Evolutionary conservation across 2,888 invertebrate species (phyloP).

Genomic region (Pseudococcus jackbeardsleyi): DNA sequence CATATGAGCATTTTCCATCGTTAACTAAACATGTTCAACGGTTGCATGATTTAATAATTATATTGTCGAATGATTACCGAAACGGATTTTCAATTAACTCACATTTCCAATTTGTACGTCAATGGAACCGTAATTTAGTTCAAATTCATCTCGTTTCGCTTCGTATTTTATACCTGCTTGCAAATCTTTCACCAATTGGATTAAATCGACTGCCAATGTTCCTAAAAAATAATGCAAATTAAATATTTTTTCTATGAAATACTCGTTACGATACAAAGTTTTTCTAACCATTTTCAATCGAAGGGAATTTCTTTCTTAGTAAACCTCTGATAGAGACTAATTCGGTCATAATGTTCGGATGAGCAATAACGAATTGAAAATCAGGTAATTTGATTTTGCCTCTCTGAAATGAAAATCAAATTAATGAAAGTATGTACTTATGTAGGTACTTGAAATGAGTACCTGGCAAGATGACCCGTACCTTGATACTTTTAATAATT

Average conservation of each 20-base stretch:
- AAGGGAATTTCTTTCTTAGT: conserved; percentile 84
- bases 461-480: conserved; percentile 67
- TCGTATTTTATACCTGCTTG: conserved; percentile 80
- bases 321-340: conserved; percentile 82
- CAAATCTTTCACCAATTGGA: conserved; percentile 76
- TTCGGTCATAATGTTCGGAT: conserved; percentile 84
- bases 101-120: conserved; percentile 80
- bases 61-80: background rate
- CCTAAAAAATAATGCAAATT: conserved; percentile 70
- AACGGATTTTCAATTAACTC: conserved; percentile 68
- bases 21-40: conserved; percentile 72
- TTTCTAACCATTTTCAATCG: conserved; percentile 69
- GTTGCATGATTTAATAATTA: background rate
- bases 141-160: conserved; percentile 77
- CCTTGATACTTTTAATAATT: conserved; percentile 82
- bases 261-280: too few species aligned
- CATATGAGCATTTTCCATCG: conserved; percentile 80
- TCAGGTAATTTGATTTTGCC: conserved; percentile 79
- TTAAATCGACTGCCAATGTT: conserved; percentile 78
- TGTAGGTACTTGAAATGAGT: background rate
- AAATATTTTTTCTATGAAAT: too few species aligned
- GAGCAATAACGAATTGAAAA: conserved; percentile 82
- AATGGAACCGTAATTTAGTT: conserved; percentile 80
- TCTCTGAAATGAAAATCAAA: conserved; percentile 71
- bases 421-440: background rate